phyloP scores from a whole-genome alignment of 2,113 vertebrate genomes.

The Maccullochella peelii region DNA sequence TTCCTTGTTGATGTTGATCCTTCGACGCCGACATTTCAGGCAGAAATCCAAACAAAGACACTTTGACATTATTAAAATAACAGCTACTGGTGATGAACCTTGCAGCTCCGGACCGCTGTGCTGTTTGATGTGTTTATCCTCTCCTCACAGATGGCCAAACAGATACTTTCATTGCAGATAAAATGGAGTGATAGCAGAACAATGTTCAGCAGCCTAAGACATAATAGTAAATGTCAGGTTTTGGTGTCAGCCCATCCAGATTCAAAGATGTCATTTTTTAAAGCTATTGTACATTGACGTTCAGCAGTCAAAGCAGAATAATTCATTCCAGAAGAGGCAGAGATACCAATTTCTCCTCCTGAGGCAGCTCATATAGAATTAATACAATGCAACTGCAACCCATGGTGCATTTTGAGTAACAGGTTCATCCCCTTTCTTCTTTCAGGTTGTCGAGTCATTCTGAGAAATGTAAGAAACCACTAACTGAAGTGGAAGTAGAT shows the following conservation, averaged over 20 bases:
- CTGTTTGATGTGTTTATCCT: constrained; percentile 15
- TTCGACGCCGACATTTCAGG: neutral
- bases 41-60: constrained; percentile 4
- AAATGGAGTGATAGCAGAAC: constrained; percentile 16
- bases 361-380: constrained; percentile 39
- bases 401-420: constrained; percentile 34
- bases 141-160: constrained; percentile 20
- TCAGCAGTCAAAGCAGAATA: constrained; percentile 39
- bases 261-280: neutral
- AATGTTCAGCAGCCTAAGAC: constrained; percentile 28
- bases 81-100: neutral
- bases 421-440: constrained; percentile 9
- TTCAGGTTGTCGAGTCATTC: constrained; percentile 33
- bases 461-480: constrained; percentile 22
- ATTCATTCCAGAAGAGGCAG: constrained; percentile 34
- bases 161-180: constrained; percentile 10
- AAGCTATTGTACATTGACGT: constrained; percentile 33
- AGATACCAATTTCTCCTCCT: constrained; percentile 21
- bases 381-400: constrained; percentile 24
- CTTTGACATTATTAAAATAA: neutral
- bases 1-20: neutral
- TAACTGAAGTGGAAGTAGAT: constrained; percentile 38
- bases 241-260: constrained; percentile 17
- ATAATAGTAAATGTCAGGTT: constrained; percentile 35
- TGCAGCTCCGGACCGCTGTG: neutral